phyloP scores from a whole-genome alignment of 2,113 vertebrate genomes.

The Caretta caretta region DNA sequence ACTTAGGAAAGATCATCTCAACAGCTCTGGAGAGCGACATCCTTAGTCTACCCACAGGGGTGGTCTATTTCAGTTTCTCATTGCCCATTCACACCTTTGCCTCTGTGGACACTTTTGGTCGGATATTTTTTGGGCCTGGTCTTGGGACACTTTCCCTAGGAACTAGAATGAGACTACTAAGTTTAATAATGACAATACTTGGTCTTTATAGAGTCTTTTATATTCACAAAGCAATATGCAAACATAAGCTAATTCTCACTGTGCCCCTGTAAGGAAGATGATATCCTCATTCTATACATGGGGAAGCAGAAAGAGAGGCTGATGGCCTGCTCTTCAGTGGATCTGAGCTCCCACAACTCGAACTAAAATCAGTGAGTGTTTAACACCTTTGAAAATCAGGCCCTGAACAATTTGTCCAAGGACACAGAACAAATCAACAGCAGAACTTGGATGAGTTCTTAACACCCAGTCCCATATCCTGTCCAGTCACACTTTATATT shows the following conservation, averaged over 20 bases:
- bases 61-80: background rate
- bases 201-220: background rate
- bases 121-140: background rate
- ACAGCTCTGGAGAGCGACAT: background rate
- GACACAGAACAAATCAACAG: background rate
- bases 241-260: too few relatives aligned
- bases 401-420: background rate
- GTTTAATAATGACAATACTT: background rate
- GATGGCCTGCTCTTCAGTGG: background rate
- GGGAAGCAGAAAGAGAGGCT: background rate
- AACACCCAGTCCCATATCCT: background rate
- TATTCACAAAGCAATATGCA: background rate
- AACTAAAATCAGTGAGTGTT: background rate
- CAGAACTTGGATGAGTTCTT: background rate
- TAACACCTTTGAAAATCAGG: background rate
- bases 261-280: background rate
- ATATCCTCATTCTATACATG: background rate
- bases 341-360: background rate
- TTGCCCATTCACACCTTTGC: background rate
- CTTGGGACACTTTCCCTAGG: background rate
- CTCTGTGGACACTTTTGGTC: fast-evolving
- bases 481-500: background rate
- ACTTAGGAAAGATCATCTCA: background rate
- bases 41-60: fast-evolving
- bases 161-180: background rate